Conservation (phyloP, 2,113 vertebrate genomes). For the Rhinichthys klamathensis region DNA sequence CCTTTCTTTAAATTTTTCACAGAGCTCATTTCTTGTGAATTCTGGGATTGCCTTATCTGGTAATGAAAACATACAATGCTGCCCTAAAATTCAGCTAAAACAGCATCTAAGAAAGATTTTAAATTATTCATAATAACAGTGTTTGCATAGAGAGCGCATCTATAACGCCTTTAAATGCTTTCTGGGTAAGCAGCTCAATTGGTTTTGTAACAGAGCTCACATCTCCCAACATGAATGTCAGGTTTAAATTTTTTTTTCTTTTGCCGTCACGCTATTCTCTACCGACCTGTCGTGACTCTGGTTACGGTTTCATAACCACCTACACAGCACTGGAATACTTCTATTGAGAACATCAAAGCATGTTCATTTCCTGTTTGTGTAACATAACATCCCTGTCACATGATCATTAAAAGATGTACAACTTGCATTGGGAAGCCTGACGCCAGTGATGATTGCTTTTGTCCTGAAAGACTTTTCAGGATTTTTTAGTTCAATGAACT, state of each 20-base stretch:
- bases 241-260: background rate
- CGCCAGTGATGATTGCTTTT: constrained; percentile 9
- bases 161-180: background rate
- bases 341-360: constrained; percentile 8
- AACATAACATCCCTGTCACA: constrained; percentile 7
- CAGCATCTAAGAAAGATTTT: background rate
- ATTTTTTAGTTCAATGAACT: constrained; percentile 9
- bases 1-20: background rate
- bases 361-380: constrained; percentile 15
- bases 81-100: background rate
- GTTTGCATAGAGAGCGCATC: background rate
- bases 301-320: constrained; percentile 27
- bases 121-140: background rate
- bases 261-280: constrained; percentile 15
- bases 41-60: background rate
- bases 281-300: constrained; percentile 5
- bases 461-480: background rate
- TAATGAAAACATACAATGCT: background rate
- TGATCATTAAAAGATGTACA: constrained; percentile 17
- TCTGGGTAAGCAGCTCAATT: background rate
- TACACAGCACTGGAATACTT: constrained; percentile 23
- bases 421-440: constrained; percentile 22
- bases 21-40: background rate
- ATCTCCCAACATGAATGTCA: background rate
- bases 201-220: background rate